Base-by-base conservation (phyloP, 2,113 vertebrate genomes). In the Odontesthes bonariensis region DNA sequence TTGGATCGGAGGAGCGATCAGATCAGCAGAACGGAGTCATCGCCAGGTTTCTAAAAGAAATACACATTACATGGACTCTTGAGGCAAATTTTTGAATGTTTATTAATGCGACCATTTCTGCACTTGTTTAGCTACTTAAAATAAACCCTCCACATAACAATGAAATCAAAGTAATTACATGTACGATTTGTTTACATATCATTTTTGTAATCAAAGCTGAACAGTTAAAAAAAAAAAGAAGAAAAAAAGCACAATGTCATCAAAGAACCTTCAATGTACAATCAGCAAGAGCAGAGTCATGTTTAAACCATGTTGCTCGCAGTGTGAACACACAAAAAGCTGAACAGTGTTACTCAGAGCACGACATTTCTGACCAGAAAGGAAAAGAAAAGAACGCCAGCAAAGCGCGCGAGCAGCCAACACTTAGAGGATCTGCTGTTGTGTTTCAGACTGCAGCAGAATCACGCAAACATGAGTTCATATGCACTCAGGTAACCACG, bases 131-230 rank as follows among this genome's bases (percentile, higher is more conserved):
- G 8, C 11, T 27, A 17, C 33, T 57, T 16, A 31, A 52, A 49
- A 49, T 10, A 62, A 35, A 59, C 31, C 31, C 10, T 22, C 27
- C 44, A 70, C 42, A 59, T 59, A 62, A 52, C n/a, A 49, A 27
- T 17, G 4, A 63, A 63, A 69, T 70, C 66, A 49, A 6, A 72
- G 52, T 31, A 73, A 63, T 63, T 69, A 49, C 40, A 61, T 2
- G 42, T 47, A 38, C 0, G 9, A 77, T 59, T 33, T 9, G n/a
- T 64, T 51, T 56, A 46, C 16, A 51, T 55, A 13, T 32, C 23
- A 53, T 59, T 42, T 49, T 35, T 23, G 31, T 52, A 64, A 64
- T 57, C 59, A 4, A 27, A 4, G 44, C 53, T 58, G 32, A 6
- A 12, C n/a, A 3, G 19, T 60, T 40, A 20, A 35, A 58, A 69